Evolutionary conservation across 2,888 invertebrate genomes (phyloP), one percentile per base, ranked within the genome.

Genomic region (Aphidius colemani): DNA sequence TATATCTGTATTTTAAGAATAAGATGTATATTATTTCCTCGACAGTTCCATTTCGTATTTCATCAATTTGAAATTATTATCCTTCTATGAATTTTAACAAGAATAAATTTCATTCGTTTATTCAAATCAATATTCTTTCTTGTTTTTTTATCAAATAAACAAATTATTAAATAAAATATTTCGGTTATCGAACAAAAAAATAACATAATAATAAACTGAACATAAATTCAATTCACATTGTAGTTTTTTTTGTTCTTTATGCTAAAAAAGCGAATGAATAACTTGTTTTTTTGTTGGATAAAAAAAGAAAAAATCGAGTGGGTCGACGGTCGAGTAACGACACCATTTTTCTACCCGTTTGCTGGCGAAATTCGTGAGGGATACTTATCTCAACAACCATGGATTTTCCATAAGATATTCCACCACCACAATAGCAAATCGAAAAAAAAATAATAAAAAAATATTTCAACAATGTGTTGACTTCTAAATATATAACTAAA

Each of bases 261-360:
- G 5, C 3, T 30, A 39, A 30, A 11, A 39, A 13, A 61, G 41
- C 39, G 13, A 13, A 48, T 41, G 13, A 53, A 53, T n/a, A 41
- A 53, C 30, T 30, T 30, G 30, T 30, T 30, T 51, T 39, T 50
- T 18, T 9, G 18, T 50, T 39, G 5, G 10, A 18, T 18, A 18
- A 41, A 49, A 41, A 7, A 39, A 40, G 43, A 46, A 8, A 46
- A 30, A 30, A 30, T 30, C 5, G 30, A 30, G 30, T 30, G 30
- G 48, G 48, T 49, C 11, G 59, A 41, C 41, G 50, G 40, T 49
- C 13, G 50, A 59, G 41, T 59, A 59, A 59, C 59, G 49, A 50
- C 59, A 39, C 59, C 59, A 59, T 59, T 59, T 39, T 59, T 59
- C 50, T 59, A 59, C 50, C 41, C 50, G 41, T 50, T 58, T 30